Evolutionary conservation across 1,140 invertebrate species (phyloP).

Genomic region (Bombus fervidus): DNA sequence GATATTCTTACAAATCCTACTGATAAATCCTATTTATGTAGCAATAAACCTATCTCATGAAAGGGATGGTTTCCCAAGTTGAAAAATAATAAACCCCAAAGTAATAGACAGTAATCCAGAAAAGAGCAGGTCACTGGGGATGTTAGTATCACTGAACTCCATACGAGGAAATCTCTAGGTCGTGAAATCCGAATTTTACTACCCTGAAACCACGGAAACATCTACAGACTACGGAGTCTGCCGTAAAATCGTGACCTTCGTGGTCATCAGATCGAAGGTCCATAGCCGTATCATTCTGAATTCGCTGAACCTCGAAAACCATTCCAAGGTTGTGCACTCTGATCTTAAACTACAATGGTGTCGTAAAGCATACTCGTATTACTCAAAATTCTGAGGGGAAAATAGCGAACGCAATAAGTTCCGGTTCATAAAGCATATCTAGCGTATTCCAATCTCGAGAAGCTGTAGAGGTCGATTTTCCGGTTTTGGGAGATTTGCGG

Average conservation of each 20-base stretch:
- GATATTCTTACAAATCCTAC: background rate
- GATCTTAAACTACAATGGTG: background rate
- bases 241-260: background rate
- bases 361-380: background rate
- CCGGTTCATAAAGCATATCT: background rate
- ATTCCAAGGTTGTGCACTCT: background rate
- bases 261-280: background rate
- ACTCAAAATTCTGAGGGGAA: background rate
- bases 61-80: background rate
- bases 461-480: too few relatives aligned
- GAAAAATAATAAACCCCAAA: background rate
- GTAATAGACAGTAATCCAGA: background rate
- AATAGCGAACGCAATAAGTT: background rate
- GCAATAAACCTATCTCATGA: background rate
- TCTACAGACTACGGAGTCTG: background rate
- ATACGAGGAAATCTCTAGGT: background rate
- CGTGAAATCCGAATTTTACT: slow-evolving; percentile 1
- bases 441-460: too few relatives aligned
- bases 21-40: background rate
- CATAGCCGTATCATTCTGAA: background rate
- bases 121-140: background rate
- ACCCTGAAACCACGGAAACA: background rate
- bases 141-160: background rate
- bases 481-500: too few relatives aligned
- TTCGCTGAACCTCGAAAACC: background rate